phyloP scores from a whole-genome alignment of 2,888 invertebrate species.

The Prosapia bicincta region DNA sequence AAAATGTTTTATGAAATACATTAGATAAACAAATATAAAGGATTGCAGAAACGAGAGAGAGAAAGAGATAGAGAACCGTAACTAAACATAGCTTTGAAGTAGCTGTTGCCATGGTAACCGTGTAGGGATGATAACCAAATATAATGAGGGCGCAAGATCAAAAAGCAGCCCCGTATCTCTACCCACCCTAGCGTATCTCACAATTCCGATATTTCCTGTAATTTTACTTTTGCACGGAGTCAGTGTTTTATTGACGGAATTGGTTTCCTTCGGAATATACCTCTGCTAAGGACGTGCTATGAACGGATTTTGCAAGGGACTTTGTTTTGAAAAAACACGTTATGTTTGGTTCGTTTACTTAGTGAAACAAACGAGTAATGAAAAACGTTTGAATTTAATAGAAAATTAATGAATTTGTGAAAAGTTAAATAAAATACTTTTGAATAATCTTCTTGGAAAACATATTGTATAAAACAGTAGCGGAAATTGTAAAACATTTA shows the following conservation, averaged over 20 bases:
- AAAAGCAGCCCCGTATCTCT: neutral
- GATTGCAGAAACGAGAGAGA: neutral
- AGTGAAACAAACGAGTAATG: too few relatives aligned
- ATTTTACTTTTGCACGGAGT: neutral
- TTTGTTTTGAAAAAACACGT: too few relatives aligned
- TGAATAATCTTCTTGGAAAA: too few relatives aligned
- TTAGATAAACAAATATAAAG: neutral
- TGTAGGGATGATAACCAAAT: slow-evolving; percentile 13
- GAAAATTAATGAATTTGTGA: too few relatives aligned
- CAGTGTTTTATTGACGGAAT: neutral
- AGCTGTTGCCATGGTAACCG: slow-evolving; percentile 22
- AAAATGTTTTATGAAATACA: neutral
- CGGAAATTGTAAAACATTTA: too few relatives aligned
- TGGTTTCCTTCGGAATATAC: neutral
- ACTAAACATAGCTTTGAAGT: slow-evolving; percentile 21
- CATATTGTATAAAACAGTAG: too few relatives aligned
- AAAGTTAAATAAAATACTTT: too few relatives aligned
- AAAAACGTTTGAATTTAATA: too few relatives aligned
- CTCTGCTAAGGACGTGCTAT: too few relatives aligned
- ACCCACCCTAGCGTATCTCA: neutral
- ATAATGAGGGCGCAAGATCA: slow-evolving; percentile 17
- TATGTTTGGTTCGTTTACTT: too few relatives aligned
- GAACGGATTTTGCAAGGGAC: too few relatives aligned
- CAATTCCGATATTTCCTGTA: neutral
- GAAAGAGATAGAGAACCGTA: neutral